Base-by-base conservation (phyloP, 1,140 invertebrate species). In the Hyphantria cunea region DNA sequence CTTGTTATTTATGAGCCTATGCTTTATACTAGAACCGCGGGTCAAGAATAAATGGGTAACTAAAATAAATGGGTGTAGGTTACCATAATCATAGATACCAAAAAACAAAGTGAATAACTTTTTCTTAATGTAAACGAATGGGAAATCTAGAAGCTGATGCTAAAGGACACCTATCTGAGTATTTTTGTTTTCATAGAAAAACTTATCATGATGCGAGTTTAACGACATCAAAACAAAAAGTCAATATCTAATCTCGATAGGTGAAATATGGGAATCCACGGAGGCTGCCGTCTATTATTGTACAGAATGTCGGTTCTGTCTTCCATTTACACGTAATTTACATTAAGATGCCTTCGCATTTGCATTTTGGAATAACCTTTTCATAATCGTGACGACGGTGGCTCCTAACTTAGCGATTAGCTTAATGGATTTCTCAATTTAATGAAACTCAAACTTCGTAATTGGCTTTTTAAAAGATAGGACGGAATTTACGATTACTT, bases 1-100 rank as follows among this genome's bases (percentile, higher is more conserved):
- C 80, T 64, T 65, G 84, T 90, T 87, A 90, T 90, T 90, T 90
- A 90, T 87, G 83, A 76, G 77, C 79, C 84, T 82, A 87, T 90
- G 86, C 80, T 86, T 85, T 87, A 82, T 84, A 84, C 79, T 76
- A 77, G 76, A 76, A 89, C 82, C 83, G 79, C 74, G 76, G 78
- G 78, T 80, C 79, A 80, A 86, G 82, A 88, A 86, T 88, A 85
- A 87, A 82, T 81, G 80, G 80, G 78, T 84, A 89, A 85, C 81
- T 83, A 80, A 89, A 89, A 89, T 86, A 80, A 81, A 89, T 86
- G 80, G 74, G 70, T 72, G 50, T 72, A 78, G 66, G 79, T 80
- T 84, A 82, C 82, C 77, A 84, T 78, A 84, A 87, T 82, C 79
- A 81, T 77, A 78, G 76, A 86, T 83, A 84, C n/a, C 66, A 65